phyloP scores from a whole-genome alignment of 2,888 invertebrate species.

The Drosophila austrosaltans region DNA sequence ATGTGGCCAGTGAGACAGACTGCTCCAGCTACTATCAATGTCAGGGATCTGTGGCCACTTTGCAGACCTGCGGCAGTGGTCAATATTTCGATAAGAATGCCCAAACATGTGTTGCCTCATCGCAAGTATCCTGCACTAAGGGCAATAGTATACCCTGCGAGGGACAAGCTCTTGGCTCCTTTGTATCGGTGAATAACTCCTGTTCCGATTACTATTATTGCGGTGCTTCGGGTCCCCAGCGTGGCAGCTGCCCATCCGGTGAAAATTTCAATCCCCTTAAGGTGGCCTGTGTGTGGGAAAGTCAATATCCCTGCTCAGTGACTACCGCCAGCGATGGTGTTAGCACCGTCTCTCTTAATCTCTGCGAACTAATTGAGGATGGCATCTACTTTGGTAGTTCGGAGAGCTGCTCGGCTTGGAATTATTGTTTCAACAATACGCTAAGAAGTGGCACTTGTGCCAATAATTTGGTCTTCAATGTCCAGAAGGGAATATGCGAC shows the following conservation, averaged over 20 bases:
- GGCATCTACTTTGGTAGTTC: slow-evolving; percentile 62
- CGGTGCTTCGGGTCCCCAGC: slow-evolving; percentile 35
- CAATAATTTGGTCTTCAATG: slow-evolving; percentile 46
- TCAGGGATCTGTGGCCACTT: slow-evolving; percentile 38
- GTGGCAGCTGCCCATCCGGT: slow-evolving; percentile 54
- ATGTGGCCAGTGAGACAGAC: slow-evolving; percentile 46
- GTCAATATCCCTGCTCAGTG: slow-evolving; percentile 41
- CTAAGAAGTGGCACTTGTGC: slow-evolving; percentile 46
- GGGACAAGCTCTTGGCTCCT: slow-evolving; percentile 47
- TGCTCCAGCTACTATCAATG: slow-evolving; percentile 64
- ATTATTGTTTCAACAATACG: slow-evolving; percentile 49
- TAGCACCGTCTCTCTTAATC: slow-evolving; percentile 32
- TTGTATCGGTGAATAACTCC: slow-evolving; percentile 48
- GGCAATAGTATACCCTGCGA: slow-evolving; percentile 49
- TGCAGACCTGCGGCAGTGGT: slow-evolving; percentile 43
- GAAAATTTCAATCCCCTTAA: slow-evolving; percentile 57
- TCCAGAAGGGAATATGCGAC: slow-evolving; percentile 50
- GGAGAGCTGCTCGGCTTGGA: slow-evolving; percentile 57
- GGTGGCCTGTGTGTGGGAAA: slow-evolving; percentile 55
- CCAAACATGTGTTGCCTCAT: slow-evolving; percentile 49
- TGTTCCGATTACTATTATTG: slow-evolving; percentile 67
- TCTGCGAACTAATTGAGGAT: slow-evolving; percentile 56
- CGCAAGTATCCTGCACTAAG: slow-evolving; percentile 41
- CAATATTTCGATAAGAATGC: slow-evolving; percentile 57
- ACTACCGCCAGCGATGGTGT: background rate